Conservation (phyloP, 2,797 vertebrate species). For the Spinibarbus caldwelli region DNA sequence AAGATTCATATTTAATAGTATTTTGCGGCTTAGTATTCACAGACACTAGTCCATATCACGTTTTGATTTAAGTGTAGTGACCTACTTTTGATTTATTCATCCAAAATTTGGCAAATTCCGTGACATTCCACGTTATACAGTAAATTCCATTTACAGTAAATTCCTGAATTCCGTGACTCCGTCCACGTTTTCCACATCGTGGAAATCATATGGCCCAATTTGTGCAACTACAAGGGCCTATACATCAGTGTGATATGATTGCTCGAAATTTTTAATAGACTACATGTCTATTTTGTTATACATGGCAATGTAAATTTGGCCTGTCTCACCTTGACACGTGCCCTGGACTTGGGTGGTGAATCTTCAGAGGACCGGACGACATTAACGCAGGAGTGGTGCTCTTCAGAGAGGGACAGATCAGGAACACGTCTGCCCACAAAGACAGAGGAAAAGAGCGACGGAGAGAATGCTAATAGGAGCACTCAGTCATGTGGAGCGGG, state of each 20-base stretch:
- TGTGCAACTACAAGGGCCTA: too few species aligned
- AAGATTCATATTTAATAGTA: not conserved
- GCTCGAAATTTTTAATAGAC: not conserved
- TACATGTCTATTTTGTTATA: not conserved
- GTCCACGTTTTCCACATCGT: not conserved
- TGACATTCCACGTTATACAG: too few species aligned
- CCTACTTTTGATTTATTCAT: not conserved
- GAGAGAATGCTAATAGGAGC: slow-evolving; percentile 56
- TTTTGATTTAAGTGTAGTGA: not conserved
- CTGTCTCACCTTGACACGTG: slow-evolving; percentile 51
- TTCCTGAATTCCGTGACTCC: not conserved
- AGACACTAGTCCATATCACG: not conserved
- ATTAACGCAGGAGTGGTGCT: slow-evolving; percentile 27
- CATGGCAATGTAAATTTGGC: not conserved
- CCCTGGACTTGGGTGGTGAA: slow-evolving; percentile 20
- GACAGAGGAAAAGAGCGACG: slow-evolving; percentile 23
- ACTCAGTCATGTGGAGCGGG: slow-evolving; percentile 57
- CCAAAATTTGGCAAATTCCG: not conserved
- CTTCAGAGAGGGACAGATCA: slow-evolving; percentile 13
- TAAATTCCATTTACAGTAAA: not conserved
- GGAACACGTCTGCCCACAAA: slow-evolving; percentile 40
- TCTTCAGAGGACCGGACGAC: slow-evolving; percentile 19
- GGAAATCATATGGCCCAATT: too few species aligned
- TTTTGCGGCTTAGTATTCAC: not conserved
- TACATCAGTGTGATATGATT: not conserved